Evolutionary conservation across 2,113 vertebrate genomes (phyloP).

Genomic region (Falcunculus frontatus): DNA sequence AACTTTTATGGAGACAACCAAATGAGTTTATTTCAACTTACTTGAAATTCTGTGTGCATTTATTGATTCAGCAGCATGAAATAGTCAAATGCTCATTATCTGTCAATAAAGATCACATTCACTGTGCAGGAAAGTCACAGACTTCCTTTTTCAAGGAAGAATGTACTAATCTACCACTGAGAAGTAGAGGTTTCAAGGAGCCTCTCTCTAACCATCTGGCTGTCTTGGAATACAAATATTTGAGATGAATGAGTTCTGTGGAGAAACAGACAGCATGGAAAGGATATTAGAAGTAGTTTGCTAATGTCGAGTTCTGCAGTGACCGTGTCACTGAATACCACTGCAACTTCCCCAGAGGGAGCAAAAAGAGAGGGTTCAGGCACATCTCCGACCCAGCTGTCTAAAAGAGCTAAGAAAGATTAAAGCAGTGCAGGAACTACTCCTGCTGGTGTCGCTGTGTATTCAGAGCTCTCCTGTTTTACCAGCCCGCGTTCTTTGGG

Average conservation of each 20-base stretch:
- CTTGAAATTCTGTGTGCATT: neutral
- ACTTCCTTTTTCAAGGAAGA: neutral
- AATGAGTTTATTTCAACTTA: neutral
- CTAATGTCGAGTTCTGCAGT: neutral
- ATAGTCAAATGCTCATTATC: neutral
- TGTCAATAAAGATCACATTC: neutral
- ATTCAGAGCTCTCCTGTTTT: neutral
- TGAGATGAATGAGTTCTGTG: neutral
- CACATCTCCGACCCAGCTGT: neutral
- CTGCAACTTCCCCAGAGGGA: neutral
- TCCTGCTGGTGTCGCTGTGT: neutral
- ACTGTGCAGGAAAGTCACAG: neutral
- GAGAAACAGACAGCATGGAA: neutral
- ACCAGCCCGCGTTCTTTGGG: neutral
- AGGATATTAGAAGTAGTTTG: neutral
- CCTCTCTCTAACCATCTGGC: neutral
- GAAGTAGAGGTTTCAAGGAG: neutral
- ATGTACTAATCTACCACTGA: neutral
- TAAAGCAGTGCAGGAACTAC: neutral
- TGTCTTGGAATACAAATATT: neutral
- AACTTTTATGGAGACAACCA: neutral
- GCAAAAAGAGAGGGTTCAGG: neutral
- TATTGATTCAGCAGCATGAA: neutral
- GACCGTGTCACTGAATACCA: neutral
- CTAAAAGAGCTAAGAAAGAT: neutral